These are phyloP conservation scores for Drosophila yakuba DNA, from an alignment of 1,140 invertebrate genomes.

Conservation along the genomic window DNA sequence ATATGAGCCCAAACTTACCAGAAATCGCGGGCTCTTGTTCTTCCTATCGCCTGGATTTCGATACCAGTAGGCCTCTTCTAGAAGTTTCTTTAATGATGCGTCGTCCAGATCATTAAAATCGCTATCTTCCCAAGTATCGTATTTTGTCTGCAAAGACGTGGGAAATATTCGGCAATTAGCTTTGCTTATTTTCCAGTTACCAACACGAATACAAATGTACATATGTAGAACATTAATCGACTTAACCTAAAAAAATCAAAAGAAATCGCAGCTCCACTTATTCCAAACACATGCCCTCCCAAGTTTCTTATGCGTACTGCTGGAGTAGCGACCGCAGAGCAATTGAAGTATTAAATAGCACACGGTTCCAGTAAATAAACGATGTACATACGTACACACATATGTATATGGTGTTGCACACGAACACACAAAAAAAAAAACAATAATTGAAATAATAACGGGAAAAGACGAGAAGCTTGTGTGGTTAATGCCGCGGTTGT, in stretches of 20 bases:
- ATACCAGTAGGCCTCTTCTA: constrained; percentile 90
- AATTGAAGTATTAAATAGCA: not conserved
- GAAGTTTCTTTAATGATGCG: constrained; percentile 87
- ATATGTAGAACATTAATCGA: too few species aligned
- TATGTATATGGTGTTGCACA: not conserved
- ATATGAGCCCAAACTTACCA: constrained; percentile 85
- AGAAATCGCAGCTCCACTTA: not conserved
- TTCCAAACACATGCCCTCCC: constrained; percentile 2
- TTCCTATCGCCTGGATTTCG: constrained; percentile 89
- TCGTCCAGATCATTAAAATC: constrained; percentile 88
- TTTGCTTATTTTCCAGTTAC: not conserved
- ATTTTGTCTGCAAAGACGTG: constrained; percentile 59
- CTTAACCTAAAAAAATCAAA: constrained; percentile 12
- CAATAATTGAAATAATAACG: not conserved
- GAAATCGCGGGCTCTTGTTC: constrained; percentile 89
- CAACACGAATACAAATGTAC: constrained; percentile 1
- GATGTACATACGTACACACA: not conserved
- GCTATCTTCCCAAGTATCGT: constrained; percentile 87
- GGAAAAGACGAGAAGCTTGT: not conserved
- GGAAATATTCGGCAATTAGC: not conserved
- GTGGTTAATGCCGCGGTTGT: constrained; percentile 9
- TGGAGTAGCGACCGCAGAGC: not conserved
- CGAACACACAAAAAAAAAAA: not conserved
- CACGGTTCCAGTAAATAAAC: constrained; percentile 7
- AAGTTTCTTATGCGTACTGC: not conserved